phyloP scores from a whole-genome alignment of 2,888 invertebrate genomes.

The Sturmia bella region DNA sequence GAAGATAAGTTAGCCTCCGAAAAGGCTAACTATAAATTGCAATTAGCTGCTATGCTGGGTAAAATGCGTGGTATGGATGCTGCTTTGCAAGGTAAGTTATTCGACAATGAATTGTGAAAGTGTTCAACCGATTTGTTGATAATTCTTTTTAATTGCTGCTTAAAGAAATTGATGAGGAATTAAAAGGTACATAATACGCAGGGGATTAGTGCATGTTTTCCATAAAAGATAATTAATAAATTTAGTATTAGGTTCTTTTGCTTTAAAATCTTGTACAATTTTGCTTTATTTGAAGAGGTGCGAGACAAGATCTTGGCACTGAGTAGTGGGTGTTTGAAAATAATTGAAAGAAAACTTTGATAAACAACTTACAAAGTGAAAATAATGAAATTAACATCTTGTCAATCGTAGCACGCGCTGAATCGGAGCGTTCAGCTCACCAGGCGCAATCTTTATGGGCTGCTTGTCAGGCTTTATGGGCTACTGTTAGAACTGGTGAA shows the following conservation, averaged over 20 bases:
- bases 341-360: too few species aligned
- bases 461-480: constrained; percentile 93
- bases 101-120: constrained; percentile 7
- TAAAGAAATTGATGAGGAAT: constrained; percentile 81
- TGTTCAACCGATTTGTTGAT: background rate
- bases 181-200: constrained; percentile 79
- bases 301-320: too few species aligned
- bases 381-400: background rate
- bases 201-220: background rate
- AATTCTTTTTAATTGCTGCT: constrained; percentile 73
- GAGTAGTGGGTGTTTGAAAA: too few species aligned
- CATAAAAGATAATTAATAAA: too few species aligned
- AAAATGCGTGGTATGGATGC: constrained; percentile 89
- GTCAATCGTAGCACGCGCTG: constrained; percentile 84
- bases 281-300: too few species aligned
- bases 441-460: constrained; percentile 96
- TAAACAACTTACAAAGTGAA: too few species aligned
- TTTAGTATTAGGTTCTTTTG: too few species aligned
- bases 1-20: constrained; percentile 88
- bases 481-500: constrained; percentile 87
- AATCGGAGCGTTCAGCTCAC: constrained; percentile 88
- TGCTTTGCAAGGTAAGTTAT: constrained; percentile 87
- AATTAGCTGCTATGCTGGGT: constrained; percentile 88
- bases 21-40: constrained; percentile 86
- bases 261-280: background rate